phyloP scores from a whole-genome alignment of 2,113 vertebrate species.

The Origma solitaria region DNA sequence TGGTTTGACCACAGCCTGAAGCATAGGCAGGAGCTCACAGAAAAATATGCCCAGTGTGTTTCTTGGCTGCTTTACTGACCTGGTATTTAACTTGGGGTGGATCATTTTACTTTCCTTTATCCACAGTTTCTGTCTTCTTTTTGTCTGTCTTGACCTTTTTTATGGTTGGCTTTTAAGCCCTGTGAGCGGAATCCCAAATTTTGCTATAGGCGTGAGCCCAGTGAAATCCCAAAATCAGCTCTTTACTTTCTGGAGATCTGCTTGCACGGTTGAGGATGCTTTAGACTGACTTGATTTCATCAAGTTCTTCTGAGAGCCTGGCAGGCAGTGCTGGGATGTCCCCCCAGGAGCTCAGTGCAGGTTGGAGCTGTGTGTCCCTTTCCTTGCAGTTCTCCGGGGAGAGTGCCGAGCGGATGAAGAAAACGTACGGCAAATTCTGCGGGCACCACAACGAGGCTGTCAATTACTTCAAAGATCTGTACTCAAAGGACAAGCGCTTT shows the following conservation, averaged over 20 bases:
- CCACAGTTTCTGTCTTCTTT: background rate
- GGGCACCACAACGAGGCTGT: slow-evolving; percentile 94
- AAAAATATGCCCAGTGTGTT: background rate
- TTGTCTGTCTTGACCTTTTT: background rate
- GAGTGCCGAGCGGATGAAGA: slow-evolving; percentile 86
- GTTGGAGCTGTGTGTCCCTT: background rate
- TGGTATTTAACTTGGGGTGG: background rate
- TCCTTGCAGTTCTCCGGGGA: slow-evolving; percentile 86
- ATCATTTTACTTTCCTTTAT: background rate
- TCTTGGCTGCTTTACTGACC: background rate
- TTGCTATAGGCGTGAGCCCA: background rate
- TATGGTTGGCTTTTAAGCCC: background rate
- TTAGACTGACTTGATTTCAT: background rate
- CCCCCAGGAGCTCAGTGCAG: background rate
- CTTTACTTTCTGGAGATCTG: background rate
- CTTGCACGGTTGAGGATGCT: background rate
- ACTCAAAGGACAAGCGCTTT: slow-evolving; percentile 90
- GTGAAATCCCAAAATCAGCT: background rate
- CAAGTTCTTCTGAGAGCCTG: background rate
- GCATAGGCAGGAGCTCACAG: background rate
- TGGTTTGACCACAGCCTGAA: background rate
- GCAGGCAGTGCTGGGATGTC: background rate
- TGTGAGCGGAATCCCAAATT: background rate
- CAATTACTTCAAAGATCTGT: slow-evolving; percentile 91
- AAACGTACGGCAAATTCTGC: slow-evolving; percentile 90